phyloP scores from a whole-genome alignment of 64 coral and sea anemone genomes.

The Montipora capricornis region DNA sequence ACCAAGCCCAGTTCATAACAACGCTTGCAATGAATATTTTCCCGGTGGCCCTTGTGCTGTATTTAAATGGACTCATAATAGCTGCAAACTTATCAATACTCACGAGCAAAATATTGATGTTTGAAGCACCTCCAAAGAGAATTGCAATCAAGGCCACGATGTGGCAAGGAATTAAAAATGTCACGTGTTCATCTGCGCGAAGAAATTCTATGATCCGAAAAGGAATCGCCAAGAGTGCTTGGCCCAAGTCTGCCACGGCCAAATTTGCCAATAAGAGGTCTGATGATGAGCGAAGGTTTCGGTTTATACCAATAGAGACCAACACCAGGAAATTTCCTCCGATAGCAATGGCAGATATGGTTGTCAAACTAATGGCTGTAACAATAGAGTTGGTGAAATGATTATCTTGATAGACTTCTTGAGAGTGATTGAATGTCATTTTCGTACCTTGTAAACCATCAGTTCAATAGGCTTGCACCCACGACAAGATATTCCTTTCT shows the following conservation, averaged over 20 bases:
- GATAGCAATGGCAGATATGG: constrained; percentile 17
- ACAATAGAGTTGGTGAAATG: not conserved
- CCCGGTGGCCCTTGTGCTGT: not conserved
- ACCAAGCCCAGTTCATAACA: constrained; percentile 36
- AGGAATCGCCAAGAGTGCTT: constrained; percentile 66
- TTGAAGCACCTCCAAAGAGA: constrained; percentile 76
- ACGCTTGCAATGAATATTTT: not conserved
- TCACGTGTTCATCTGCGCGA: not conserved
- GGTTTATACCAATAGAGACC: constrained; percentile 35
- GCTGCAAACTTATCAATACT: constrained; percentile 66
- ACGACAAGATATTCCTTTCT: no score
- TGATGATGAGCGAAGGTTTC: constrained; percentile 44
- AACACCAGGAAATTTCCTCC: constrained; percentile 78
- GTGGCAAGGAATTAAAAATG: not conserved
- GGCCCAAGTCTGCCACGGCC: constrained; percentile 74
- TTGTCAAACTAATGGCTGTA: constrained; percentile 1
- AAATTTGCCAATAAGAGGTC: constrained; percentile 76
- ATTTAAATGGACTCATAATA: constrained; percentile 66
- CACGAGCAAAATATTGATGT: constrained; percentile 67
- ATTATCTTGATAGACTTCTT: not conserved
- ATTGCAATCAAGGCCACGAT: constrained; percentile 32
- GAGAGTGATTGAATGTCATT: not conserved
- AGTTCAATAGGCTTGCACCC: not conserved
- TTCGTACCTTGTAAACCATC: not conserved
- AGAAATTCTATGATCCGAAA: constrained; percentile 30